A percentile compares a stretch with the other conserved stretches of the same genome.
Evolutionary conservation across 2,888 invertebrate genomes (phyloP).

Genomic region (Caenorhabditis plicata): DNA sequence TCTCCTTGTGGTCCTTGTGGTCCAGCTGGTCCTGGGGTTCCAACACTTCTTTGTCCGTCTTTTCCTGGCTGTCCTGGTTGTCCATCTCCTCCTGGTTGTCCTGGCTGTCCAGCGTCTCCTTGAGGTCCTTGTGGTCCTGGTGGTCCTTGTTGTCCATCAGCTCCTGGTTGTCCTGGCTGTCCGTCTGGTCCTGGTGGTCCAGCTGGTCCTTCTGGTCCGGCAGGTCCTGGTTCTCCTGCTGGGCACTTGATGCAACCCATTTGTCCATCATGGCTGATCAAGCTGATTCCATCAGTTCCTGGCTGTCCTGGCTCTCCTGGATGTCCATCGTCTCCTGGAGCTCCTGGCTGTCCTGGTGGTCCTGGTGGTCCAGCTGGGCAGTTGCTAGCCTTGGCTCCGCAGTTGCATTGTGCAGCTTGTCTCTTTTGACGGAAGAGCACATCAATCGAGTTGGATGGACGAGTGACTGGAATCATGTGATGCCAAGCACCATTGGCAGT

Average conservation of each 20-base stretch:
- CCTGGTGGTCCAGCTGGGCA: constrained; percentile 50
- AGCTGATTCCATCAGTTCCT: constrained; percentile 32
- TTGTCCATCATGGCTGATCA: constrained; percentile 25
- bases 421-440: constrained; percentile 35
- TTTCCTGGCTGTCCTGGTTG: constrained; percentile 72
- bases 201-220: constrained; percentile 46
- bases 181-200: constrained; percentile 47
- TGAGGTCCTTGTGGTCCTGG: constrained; percentile 49
- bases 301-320: constrained; percentile 40
- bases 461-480: constrained; percentile 37
- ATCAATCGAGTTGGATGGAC: constrained; percentile 21
- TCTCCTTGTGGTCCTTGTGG: constrained; percentile 43
- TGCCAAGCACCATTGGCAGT: constrained; percentile 40
- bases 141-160: constrained; percentile 42
- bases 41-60: constrained; percentile 36
- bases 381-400: constrained; percentile 35
- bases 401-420: constrained; percentile 35
- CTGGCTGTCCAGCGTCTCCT: constrained; percentile 45
- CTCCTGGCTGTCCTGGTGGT: constrained; percentile 46
- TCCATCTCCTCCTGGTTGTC: constrained; percentile 41
- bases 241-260: constrained; percentile 40
- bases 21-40: constrained; percentile 43
- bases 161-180: constrained; percentile 48
- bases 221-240: constrained; percentile 40
- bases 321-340: constrained; percentile 39